phyloP scores from a whole-genome alignment of 1,140 invertebrate genomes.

The Polypedilum vanderplanki region DNA sequence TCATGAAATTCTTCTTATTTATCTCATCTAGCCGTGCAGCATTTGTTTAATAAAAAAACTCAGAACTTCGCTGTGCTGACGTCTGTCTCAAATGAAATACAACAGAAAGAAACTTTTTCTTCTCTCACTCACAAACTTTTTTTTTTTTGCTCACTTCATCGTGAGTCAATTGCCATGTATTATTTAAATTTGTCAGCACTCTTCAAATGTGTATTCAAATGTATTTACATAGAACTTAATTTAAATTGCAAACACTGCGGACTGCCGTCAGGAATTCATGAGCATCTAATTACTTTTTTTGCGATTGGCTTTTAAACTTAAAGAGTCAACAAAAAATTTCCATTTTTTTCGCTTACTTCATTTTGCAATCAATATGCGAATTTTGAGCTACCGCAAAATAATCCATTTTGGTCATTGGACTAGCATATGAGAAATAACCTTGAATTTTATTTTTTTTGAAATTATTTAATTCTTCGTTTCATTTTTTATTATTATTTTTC shows the following conservation, averaged over 20 bases:
- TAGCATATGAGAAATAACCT: conserved; percentile 21
- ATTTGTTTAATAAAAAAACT: not conserved
- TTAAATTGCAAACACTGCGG: conserved; percentile 11
- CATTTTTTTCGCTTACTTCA: not conserved
- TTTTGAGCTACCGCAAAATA: not conserved
- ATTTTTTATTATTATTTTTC: not conserved
- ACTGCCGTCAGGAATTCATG: conserved; percentile 9
- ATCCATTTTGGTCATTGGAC: conserved; percentile 19
- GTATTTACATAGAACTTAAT: conserved; percentile 14
- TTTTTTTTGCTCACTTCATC: not conserved
- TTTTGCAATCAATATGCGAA: conserved; percentile 5
- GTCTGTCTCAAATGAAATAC: not conserved
- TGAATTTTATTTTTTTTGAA: not conserved
- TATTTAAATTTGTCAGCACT: not conserved
- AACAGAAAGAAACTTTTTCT: not conserved
- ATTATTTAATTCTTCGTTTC: not conserved
- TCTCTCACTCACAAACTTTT: not conserved
- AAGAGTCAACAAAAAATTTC: not conserved
- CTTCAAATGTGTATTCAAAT: not conserved
- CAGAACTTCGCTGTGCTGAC: not conserved
- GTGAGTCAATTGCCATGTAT: conserved; percentile 5
- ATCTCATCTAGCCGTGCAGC: not conserved
- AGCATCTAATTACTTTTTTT: conserved; percentile 1
- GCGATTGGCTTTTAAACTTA: no score
- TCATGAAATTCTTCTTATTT: not conserved